Base-by-base conservation (phyloP, 2,113 vertebrate species). In the Sylvietta virens region DNA sequence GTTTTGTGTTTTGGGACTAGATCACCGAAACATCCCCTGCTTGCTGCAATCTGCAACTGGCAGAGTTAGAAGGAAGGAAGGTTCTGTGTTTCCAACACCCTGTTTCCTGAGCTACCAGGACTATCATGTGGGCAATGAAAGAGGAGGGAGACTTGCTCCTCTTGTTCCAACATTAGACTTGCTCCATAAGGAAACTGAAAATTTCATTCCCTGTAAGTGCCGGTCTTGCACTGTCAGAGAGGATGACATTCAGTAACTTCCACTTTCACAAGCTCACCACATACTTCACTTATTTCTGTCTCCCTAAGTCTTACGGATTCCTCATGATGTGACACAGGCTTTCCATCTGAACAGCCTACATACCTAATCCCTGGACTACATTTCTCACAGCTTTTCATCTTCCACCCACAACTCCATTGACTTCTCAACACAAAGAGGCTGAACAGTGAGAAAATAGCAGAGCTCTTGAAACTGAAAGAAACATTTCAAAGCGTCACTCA, bases 321-420 rank as follows among this genome's bases (percentile, higher is more conserved):
- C 92, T 96, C 96, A 94, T 90, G 26, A 92, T 93, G 88, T 91
- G 90, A 51, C 91, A 93, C 85, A 95, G 60, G 79, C 88, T 95
- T 98, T 97, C 91, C 90, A 89, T 95, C 67, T 76, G 88, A 94
- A 85, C 96, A 91, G 79, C 97, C 97, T 94, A 97, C 97, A 97
- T 94, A 95, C 73, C 94, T 92, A 97, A 97, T 97, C 94, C 94
- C 86, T 97, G 97, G 86, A 94, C 97, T 97, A 95, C 94, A 95
- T 96, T 98, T 97, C 97, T 97, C 73, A 60, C 97, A 90, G 96
- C 86, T 97, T 98, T 97, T 96, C 96, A 96, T 97, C 89, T 97
- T 97, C 98, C 97, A 96, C 97, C 97, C 96, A 97, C 98, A 94
- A 82, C 80, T 95, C 97, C 97, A 96, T 94, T 97, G 97, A 98